Conservation (phyloP, 2,888 invertebrate genomes). For the Acanthosoma haemorrhoidale region DNA sequence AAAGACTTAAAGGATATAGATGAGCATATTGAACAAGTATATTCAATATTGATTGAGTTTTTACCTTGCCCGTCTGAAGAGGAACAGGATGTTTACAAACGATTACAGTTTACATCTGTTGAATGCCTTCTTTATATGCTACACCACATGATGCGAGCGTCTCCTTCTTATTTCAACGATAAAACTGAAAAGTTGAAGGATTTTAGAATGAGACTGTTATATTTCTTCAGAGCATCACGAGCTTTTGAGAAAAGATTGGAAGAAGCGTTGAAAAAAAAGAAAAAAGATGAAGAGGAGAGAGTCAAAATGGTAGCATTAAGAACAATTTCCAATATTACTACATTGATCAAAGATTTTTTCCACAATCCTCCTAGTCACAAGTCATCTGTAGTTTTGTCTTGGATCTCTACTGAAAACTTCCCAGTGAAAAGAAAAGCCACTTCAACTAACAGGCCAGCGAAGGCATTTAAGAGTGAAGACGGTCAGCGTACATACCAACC, state of each 20-base stretch:
- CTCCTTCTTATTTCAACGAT: slow-evolving; percentile 66
- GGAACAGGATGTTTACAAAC: slow-evolving; percentile 47
- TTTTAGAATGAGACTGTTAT: slow-evolving; percentile 75
- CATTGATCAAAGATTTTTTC: slow-evolving; percentile 88
- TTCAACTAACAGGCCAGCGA: neutral
- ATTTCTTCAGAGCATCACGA: slow-evolving; percentile 86
- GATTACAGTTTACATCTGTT: slow-evolving; percentile 85
- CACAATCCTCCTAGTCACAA: slow-evolving; percentile 91
- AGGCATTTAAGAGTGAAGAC: neutral
- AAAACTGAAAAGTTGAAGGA: slow-evolving; percentile 76
- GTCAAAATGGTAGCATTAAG: slow-evolving; percentile 71
- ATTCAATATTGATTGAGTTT: neutral
- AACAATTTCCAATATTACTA: slow-evolving; percentile 87
- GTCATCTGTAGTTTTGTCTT: slow-evolving; percentile 71
- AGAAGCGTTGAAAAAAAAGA: slow-evolving; percentile 56
- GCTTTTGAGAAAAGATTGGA: slow-evolving; percentile 69
- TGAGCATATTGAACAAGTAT: slow-evolving; percentile 8
- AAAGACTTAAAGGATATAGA: slow-evolving; percentile 16
- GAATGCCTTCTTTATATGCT: slow-evolving; percentile 79
- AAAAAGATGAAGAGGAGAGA: slow-evolving; percentile 51
- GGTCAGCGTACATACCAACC: slow-evolving; percentile 13
- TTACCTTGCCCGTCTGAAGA: slow-evolving; percentile 12
- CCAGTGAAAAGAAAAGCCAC: neutral
- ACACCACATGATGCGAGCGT: slow-evolving; percentile 61
- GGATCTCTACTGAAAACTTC: slow-evolving; percentile 44